Evolutionary conservation across 2,797 vertebrate genomes (phyloP).

Genomic region (Philypnodon macrostomus): DNA sequence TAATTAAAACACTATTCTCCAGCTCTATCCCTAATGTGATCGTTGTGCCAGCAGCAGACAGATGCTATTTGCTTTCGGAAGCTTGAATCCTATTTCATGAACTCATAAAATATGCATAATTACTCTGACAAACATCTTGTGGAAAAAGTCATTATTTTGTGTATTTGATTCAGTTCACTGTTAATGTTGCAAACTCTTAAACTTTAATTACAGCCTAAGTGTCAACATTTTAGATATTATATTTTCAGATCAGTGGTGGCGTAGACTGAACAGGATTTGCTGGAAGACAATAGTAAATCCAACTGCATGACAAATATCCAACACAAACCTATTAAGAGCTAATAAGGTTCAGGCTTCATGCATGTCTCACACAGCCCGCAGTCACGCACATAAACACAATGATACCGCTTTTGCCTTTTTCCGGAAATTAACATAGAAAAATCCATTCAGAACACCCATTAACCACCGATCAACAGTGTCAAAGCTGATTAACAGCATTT

Average conservation of each 20-base stretch:
- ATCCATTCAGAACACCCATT: slow-evolving; percentile 59
- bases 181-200: slow-evolving; percentile 36
- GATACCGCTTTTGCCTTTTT: slow-evolving; percentile 50
- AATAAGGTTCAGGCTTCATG: slow-evolving; percentile 39
- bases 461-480: slow-evolving; percentile 49
- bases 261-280: slow-evolving; percentile 30
- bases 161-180: slow-evolving; percentile 31
- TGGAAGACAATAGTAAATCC: slow-evolving; percentile 37
- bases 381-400: slow-evolving; percentile 50
- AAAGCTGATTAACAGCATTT: slow-evolving; percentile 51
- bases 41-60: not conserved
- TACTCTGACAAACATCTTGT: slow-evolving; percentile 20
- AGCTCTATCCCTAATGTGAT: slow-evolving; percentile 2
- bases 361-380: slow-evolving; percentile 41
- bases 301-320: slow-evolving; percentile 45
- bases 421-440: slow-evolving; percentile 54
- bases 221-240: too few species aligned
- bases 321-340: slow-evolving; percentile 53
- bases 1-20: slow-evolving; percentile 16
- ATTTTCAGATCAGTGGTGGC: slow-evolving; percentile 14
- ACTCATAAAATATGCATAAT: not conserved
- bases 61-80: slow-evolving; percentile 5
- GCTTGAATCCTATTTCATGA: not conserved
- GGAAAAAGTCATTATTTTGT: slow-evolving; percentile 34
- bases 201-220: slow-evolving; percentile 52